Base-by-base conservation (phyloP, 2,888 invertebrate species). In the Aleiodes leptofemur region DNA sequence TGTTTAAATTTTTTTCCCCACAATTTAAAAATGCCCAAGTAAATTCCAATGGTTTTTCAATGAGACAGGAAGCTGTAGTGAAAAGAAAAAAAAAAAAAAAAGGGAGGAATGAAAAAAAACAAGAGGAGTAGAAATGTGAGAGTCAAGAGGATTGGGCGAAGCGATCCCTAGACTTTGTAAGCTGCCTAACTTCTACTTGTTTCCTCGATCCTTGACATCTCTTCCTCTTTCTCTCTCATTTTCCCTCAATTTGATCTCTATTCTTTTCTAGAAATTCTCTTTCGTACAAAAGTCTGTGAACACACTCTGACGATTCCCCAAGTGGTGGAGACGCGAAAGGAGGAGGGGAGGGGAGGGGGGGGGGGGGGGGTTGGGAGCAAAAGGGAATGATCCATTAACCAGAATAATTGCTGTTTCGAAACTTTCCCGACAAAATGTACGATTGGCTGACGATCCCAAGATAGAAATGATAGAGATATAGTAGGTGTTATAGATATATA, bases 361-460 rank as follows among this genome's bases (percentile, higher is more conserved):
- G 3, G 6, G 14, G n/a, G 61, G 23, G 23, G 23, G 23, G 23
- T 23, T 23, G 23, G 6, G 34, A 34, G 53, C 23, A 38, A 59
- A 72, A 61, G 59, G 14, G 78, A 77, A 78, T 68, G 82, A 81
- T 84, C 86, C 86, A 86, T 86, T 85, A 86, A 84, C 83, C 77
- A 74, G 73, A 79, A 83, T 86, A 86, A 86, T 86, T 86, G 86
- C 85, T 83, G 81, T 86, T 86, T 79, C 82, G 69, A 81, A 86
- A 86, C 85, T 86, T 83, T 81, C 78, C 50, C 83, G 82, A 84
- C 84, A 83, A 84, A 43, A 86, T 85, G 83, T 85, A 83, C 84
- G 83, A 85, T 86, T 82, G 84, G 79, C 79, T 75, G 77, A 82
- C 78, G 75, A 76, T 71, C 76, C 57, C 31, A n/a, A 31, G 51